Conservation (phyloP, 1,140 invertebrate genomes). For the Euura saliciscinereae region DNA sequence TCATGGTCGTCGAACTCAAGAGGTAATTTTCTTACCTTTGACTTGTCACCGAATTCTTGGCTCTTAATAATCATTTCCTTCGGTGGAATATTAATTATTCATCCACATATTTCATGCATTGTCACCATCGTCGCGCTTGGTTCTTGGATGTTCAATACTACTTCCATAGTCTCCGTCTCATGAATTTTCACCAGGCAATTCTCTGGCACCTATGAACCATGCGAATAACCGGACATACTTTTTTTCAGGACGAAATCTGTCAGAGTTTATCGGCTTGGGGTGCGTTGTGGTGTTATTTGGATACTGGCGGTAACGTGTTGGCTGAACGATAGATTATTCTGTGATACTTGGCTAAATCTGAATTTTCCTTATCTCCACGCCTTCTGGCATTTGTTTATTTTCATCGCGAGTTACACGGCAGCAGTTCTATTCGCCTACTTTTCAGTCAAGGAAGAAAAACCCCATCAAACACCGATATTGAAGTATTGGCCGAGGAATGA, state of each 20-base stretch:
- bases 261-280: conserved; percentile 69
- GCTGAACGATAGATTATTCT: conserved; percentile 79
- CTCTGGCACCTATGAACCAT: no score
- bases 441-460: conserved; percentile 72
- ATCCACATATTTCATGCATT: background rate
- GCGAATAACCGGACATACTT: background rate
- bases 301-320: conserved; percentile 74
- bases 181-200: no score
- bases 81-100: background rate
- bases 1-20: conserved; percentile 70
- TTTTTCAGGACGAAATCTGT: conserved; percentile 67
- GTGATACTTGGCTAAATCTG: conserved; percentile 75
- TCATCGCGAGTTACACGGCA: conserved; percentile 76
- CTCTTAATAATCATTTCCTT: background rate
- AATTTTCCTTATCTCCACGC: conserved; percentile 82
- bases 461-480: conserved; percentile 71
- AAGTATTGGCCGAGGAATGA: conserved; percentile 78
- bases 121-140: background rate
- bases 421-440: conserved; percentile 81
- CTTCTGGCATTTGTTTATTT: conserved; percentile 82
- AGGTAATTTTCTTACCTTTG: conserved; percentile 57
- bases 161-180: no score
- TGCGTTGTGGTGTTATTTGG: conserved; percentile 71
- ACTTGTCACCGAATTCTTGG: background rate
- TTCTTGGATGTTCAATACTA: no score